Evolutionary conservation across 1,140 invertebrate genomes (phyloP).

Genomic region (Mycetomoellerius zeteki): DNA sequence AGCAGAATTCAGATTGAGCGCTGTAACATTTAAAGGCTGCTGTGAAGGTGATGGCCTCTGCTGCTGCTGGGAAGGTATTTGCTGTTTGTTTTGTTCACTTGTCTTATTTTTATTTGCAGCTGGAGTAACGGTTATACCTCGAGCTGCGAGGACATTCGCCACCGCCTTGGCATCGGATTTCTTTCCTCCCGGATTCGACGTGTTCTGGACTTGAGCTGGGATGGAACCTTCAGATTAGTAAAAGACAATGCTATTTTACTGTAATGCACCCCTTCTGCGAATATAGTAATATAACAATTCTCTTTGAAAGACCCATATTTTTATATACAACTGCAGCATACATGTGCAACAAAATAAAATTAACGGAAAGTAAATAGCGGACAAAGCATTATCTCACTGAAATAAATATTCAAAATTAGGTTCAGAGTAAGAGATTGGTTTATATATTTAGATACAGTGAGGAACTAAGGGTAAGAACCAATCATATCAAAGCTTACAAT

Average conservation of each 20-base stretch:
- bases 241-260: slow-evolving; percentile 75
- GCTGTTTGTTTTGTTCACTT: slow-evolving; percentile 79
- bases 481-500: no score
- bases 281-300: slow-evolving; percentile 38
- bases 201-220: slow-evolving; percentile 84
- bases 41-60: slow-evolving; percentile 73
- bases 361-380: background rate
- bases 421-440: no score
- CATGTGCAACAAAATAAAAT: background rate
- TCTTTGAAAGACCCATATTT: background rate
- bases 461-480: no score
- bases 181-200: slow-evolving; percentile 79
- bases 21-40: slow-evolving; percentile 81
- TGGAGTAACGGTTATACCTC: slow-evolving; percentile 92
- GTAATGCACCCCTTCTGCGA: slow-evolving; percentile 72
- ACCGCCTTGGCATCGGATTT: slow-evolving; percentile 91
- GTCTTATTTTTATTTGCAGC: slow-evolving; percentile 85
- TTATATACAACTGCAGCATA: background rate
- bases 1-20: slow-evolving; percentile 91
- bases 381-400: background rate
- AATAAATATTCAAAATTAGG: slow-evolving; percentile 17
- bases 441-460: no score
- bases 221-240: slow-evolving; percentile 84
- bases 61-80: slow-evolving; percentile 74
- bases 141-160: slow-evolving; percentile 91